Evolutionary conservation across 2,797 vertebrate species (phyloP).

Genomic region (Astyanax mexicanus): DNA sequence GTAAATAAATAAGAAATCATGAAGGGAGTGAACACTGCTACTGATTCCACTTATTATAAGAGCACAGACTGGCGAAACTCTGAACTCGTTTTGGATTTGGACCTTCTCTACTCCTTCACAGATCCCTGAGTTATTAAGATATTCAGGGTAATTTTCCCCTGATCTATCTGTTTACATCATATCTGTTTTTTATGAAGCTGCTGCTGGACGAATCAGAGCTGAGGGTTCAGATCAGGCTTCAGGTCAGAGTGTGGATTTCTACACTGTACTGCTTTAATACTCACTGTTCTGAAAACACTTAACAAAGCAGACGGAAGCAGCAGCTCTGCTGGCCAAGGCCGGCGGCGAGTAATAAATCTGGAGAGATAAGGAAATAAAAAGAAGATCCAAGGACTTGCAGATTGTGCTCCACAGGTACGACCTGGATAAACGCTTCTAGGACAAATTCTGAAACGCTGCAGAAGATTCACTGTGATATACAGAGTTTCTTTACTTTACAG

Average conservation of each 20-base stretch:
- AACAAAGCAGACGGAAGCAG: slow-evolving; percentile 37
- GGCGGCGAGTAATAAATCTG: slow-evolving; percentile 18
- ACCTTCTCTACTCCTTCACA: no score
- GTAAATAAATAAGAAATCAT: no score
- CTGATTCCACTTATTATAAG: no score
- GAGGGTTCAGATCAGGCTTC: slow-evolving; percentile 8
- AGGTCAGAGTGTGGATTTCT: neutral
- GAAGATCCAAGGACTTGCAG: neutral
- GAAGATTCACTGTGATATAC: no score
- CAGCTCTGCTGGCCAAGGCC: slow-evolving; percentile 37
- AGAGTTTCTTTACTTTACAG: no score
- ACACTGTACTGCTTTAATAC: neutral
- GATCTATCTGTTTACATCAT: neutral
- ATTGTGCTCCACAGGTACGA: neutral
- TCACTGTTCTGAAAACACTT: slow-evolving; percentile 24
- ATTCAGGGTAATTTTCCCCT: slow-evolving; percentile 9
- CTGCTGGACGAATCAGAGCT: neutral
- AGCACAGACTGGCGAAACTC: no score
- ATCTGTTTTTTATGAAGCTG: neutral
- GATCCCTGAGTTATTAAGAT: slow-evolving; percentile 1
- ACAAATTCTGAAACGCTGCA: no score
- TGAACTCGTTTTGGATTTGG: no score
- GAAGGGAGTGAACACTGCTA: no score
- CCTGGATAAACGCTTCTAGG: no score
- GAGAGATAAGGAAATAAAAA: slow-evolving; percentile 2